Percentiles rank a stretch among this genome's conserved stretches.
Conservation (phyloP, 1,140 invertebrate genomes). For the Trachelipus rathkii region DNA sequence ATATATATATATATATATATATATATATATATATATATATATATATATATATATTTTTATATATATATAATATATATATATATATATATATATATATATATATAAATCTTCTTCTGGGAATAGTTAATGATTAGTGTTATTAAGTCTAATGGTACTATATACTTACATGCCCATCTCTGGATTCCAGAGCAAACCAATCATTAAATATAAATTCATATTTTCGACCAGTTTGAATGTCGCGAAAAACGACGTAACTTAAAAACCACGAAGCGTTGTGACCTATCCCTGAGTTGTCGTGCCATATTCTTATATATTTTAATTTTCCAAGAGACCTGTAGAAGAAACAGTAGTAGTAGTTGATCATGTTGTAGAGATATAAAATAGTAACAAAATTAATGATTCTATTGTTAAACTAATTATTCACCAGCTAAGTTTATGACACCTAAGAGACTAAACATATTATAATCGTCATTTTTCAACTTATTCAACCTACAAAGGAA, state of each 20-base stretch:
- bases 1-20: background rate
- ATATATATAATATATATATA: background rate
- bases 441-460: too few species aligned
- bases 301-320: conserved; percentile 54
- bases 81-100: conserved; percentile 12
- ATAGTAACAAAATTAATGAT: too few species aligned
- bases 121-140: too few species aligned
- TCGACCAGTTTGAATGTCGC: conserved; percentile 56
- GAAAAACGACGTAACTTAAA: conserved; percentile 53
- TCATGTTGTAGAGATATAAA: too few species aligned
- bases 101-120: background rate
- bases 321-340: conserved; percentile 51
- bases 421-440: too few species aligned
- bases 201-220: conserved; percentile 55
- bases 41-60: conserved; percentile 11
- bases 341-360: too few species aligned
- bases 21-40: conserved; percentile 15
- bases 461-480: too few species aligned
- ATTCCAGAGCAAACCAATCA: conserved; percentile 57
- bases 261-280: conserved; percentile 56
- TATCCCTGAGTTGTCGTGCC: conserved; percentile 57
- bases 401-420: too few species aligned
- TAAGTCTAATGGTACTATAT: too few species aligned
- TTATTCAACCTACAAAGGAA: too few species aligned
- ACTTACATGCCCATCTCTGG: conserved; percentile 50